These are phyloP conservation scores for Stenichneumon culpator DNA, from an alignment of 2,888 invertebrate genomes.

Conservation along the genomic window DNA sequence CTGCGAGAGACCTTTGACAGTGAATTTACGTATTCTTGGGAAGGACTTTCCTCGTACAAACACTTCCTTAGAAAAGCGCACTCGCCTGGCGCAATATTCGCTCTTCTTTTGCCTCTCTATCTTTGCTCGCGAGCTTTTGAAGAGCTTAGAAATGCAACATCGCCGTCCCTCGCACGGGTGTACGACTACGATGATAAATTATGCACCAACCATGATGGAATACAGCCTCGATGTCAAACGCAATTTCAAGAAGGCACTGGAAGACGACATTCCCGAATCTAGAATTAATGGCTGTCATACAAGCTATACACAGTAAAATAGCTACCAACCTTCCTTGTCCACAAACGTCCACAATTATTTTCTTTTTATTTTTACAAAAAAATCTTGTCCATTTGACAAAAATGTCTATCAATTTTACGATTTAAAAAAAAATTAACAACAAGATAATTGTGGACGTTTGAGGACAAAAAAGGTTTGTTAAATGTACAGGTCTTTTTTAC, in stretches of 20 bases:
- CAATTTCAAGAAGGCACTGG: neutral
- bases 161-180: neutral
- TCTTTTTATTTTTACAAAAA: too few relatives aligned
- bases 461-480: too few relatives aligned
- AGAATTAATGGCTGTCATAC: neutral
- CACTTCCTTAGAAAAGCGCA: slow-evolving; percentile 54
- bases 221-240: neutral
- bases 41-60: slow-evolving; percentile 61
- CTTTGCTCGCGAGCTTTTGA: slow-evolving; percentile 32
- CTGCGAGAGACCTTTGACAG: slow-evolving; percentile 57
- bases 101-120: slow-evolving; percentile 24
- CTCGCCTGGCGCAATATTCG: slow-evolving; percentile 30
- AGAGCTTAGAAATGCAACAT: slow-evolving; percentile 28
- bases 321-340: too few relatives aligned
- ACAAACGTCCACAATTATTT: too few relatives aligned
- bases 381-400: too few relatives aligned
- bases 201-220: slow-evolving; percentile 13
- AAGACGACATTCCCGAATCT: neutral
- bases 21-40: slow-evolving; percentile 61
- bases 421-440: too few relatives aligned
- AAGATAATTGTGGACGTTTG: too few relatives aligned
- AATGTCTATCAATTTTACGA: too few relatives aligned
- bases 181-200: slow-evolving; percentile 32
- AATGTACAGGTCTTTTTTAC: too few relatives aligned
- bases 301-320: neutral